Conservation (phyloP, 2,888 invertebrate genomes). For the Biston stratarius region DNA sequence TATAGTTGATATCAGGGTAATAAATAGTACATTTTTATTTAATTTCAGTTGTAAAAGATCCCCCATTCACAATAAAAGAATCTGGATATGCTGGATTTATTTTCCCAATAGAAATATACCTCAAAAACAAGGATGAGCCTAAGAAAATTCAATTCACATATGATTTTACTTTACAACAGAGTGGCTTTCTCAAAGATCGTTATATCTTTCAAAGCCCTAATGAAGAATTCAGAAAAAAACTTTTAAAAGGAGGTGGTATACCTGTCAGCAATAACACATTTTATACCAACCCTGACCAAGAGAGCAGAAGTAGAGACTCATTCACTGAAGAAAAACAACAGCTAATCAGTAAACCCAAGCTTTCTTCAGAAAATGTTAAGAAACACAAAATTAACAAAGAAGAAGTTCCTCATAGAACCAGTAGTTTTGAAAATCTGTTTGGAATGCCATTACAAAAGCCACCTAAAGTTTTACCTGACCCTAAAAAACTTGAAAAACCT, state of each 20-base stretch:
- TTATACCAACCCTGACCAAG: conserved; percentile 83
- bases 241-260: conserved; percentile 94
- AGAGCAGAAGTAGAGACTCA: conserved; percentile 86
- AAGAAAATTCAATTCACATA: conserved; percentile 94
- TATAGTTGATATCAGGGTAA: not conserved
- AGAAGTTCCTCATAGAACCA: conserved; percentile 85
- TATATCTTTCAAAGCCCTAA: conserved; percentile 94
- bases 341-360: conserved; percentile 90
- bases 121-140: conserved; percentile 96
- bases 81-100: conserved; percentile 98
- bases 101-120: conserved; percentile 95
- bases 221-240: conserved; percentile 95
- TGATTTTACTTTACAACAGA: conserved; percentile 93
- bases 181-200: conserved; percentile 92
- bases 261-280: conserved; percentile 77
- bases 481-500: conserved; percentile 82
- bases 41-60: conserved; percentile 93
- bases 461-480: conserved; percentile 89
- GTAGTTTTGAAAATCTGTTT: conserved; percentile 93
- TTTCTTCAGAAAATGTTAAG: conserved; percentile 86
- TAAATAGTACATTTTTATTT: not conserved
- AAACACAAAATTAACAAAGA: conserved; percentile 87
- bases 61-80: conserved; percentile 95
- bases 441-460: conserved; percentile 93
- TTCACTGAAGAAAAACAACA: conserved; percentile 86